Base-by-base conservation (phyloP, 2,113 vertebrate species). In the Corynorhinus townsendii region DNA sequence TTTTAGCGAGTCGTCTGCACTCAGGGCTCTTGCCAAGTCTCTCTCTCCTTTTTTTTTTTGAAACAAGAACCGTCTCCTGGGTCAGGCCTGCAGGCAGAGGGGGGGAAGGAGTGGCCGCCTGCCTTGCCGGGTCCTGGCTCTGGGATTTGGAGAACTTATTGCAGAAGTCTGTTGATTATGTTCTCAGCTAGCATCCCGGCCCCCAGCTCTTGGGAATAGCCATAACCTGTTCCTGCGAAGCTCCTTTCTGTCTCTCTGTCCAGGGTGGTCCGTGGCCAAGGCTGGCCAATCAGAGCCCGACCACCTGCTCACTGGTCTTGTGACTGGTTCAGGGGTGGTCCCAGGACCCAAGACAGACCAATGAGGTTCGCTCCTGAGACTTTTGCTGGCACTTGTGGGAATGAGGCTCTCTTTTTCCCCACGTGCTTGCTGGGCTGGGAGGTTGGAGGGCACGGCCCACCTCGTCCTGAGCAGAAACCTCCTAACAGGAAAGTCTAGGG, bases 1-100 rank as follows among this genome's bases (percentile, higher is more conserved):
- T 94, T 89, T 95, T 94, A 90, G 93, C 96, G 33, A 19, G 64
- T 77, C 64, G 2, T 81, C 91, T 88, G 94, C 94, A 96, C 69
- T 1, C 52, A 11, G 26, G 93, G 88, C 83, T 49, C 87, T 52
- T 2, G 0, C 92, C 90, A 45, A 94, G 14, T 95, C 92, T 96
- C 0, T 0, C 62, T 72, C 68, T n/a, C 62, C 22, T 22, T 28
- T 2, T 59, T 89, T 54, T 89, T 56, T 72, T 79, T 69, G 54
- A 96, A 93, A 76, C 11, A 15, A 28, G 56, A 96, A 20, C 56
- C 14, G 80, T 30, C 72, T 95, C 92, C 72, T 66, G 1, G 19
- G 76, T 91, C 72, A 43, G 64, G 49, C 5, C 28, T 45, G 43
- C 56, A 68, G 89, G 88, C 68, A 16, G 85, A 92, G n/a, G 45